Evolutionary conservation across 2,113 vertebrate genomes (phyloP), one percentile per base, ranked within the genome.

Genomic region (Poeciliopsis prolifica): DNA sequence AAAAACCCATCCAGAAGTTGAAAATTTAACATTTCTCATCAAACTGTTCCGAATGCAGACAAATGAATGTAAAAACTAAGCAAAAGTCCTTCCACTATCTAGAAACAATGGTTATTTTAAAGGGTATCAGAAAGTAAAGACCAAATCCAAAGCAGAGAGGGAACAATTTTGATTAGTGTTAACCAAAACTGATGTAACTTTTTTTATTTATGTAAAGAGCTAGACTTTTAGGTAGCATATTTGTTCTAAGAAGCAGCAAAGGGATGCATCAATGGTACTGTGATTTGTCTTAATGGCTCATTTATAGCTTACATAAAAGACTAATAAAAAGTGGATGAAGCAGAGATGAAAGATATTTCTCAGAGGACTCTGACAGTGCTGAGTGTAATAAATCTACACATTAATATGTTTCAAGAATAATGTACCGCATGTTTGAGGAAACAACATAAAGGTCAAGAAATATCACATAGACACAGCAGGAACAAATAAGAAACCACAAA

Each of bases 281-380:
- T 76, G 58, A 77, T 84, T 79, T 72, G 83, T 82, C 61, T 78
- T 40, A 77, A 80, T 80, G 54, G 78, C 65, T 44, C 62, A 37
- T 78, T 77, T 64, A 76, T 29, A 68, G 61, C 61, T 68, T 66
- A 48, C 17, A 31, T 84, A 28, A 84, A 82, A 75, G 72, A 70
- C 74, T 28, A 68, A 60, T 68, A 61, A 73, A 62, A 72, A 75
- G 29, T 58, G 72, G 76, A 78, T 70, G 5, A 70, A 74, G 60
- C 58, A 61, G 19, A 71, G 40, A 58, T n/a, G n/a, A 78, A n/a
- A 37, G 61, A 71, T 70, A 72, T 61, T 30, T 40, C 48, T 22
- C 35, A 19, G 61, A 33, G 40, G 72, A 67, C 26, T 31, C 60
- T 35, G 44, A 67, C 44, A 64, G 60, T 74, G 30, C 64, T 37